A percentile compares a stretch with the other conserved stretches of the same genome.
phyloP scores from a whole-genome alignment of 2,113 vertebrate genomes.

The Brachyistius frenatus region DNA sequence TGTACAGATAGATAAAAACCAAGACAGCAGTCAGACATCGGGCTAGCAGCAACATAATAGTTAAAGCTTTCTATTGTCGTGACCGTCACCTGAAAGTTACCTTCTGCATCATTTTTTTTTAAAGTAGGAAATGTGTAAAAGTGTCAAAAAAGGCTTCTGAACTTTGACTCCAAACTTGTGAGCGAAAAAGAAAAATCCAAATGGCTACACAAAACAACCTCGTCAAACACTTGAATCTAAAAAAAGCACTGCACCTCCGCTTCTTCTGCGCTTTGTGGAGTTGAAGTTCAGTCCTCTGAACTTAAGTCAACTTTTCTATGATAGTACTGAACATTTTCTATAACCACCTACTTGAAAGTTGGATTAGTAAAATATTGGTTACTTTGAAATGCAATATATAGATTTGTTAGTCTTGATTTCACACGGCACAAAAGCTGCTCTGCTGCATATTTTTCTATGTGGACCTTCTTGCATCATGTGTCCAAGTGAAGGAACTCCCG shows the following conservation, averaged over 20 bases:
- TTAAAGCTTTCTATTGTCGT: slow-evolving; percentile 3
- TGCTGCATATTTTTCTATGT: slow-evolving; percentile 72
- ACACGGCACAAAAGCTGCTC: slow-evolving; percentile 25
- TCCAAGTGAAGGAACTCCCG: slow-evolving; percentile 39
- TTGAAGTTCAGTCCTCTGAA: slow-evolving; percentile 36
- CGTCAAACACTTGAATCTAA: slow-evolving; percentile 45
- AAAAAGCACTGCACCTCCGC: slow-evolving; percentile 18
- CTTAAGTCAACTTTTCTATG: slow-evolving; percentile 52
- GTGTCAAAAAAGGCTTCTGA: slow-evolving; percentile 16
- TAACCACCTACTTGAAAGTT: slow-evolving; percentile 48
- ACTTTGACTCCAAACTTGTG: not conserved
- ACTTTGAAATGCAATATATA: slow-evolving; percentile 66
- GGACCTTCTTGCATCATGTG: slow-evolving; percentile 23
- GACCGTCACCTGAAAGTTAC: slow-evolving; percentile 31
- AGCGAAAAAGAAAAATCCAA: slow-evolving; percentile 7
- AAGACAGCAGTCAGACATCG: not conserved
- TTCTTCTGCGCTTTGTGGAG: slow-evolving; percentile 16
- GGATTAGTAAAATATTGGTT: slow-evolving; percentile 49
- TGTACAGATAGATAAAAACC: not conserved
- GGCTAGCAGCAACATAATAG: not conserved
- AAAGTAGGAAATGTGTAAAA: slow-evolving; percentile 15
- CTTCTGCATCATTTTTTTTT: slow-evolving; percentile 14
- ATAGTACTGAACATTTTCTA: slow-evolving; percentile 50
- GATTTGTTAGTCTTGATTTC: slow-evolving; percentile 61
- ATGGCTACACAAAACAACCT: slow-evolving; percentile 41